These are phyloP conservation scores for Plotosus lineatus DNA, from an alignment of 2,113 vertebrate genomes.

Conservation along the genomic window DNA sequence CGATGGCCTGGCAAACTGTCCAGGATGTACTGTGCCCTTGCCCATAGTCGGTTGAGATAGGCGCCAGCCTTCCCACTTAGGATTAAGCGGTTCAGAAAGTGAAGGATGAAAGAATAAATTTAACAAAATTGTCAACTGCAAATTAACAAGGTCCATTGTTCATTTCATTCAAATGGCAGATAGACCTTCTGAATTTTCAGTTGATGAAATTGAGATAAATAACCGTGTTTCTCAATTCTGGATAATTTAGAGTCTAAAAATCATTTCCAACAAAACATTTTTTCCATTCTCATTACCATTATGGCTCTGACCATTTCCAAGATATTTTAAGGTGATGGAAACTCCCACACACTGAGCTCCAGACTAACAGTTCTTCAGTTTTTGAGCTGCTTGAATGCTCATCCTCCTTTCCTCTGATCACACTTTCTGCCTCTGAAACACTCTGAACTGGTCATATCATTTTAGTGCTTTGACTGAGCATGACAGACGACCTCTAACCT, in stretches of 20 bases:
- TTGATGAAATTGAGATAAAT: neutral
- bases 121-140: too few species aligned
- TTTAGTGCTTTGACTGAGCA: neutral
- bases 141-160: too few species aligned
- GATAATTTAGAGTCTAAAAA: neutral
- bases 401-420: constrained; percentile 4
- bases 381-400: neutral
- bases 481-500: constrained; percentile 21
- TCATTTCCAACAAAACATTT: neutral
- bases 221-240: neutral
- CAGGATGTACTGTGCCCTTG: too few species aligned
- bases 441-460: neutral
- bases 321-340: neutral
- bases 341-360: neutral
- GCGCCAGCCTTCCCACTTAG: too few species aligned
- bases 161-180: too few species aligned
- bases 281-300: neutral
- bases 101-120: too few species aligned
- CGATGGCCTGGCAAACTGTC: too few species aligned
- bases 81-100: too few species aligned
- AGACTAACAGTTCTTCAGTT: constrained; percentile 8
- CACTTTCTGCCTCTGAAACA: neutral
- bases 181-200: too few species aligned
- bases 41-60: too few species aligned
- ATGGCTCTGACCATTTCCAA: neutral